Evolutionary conservation across 2,888 invertebrate genomes (phyloP).

Genomic region (Tetanocera ferruginea): DNA sequence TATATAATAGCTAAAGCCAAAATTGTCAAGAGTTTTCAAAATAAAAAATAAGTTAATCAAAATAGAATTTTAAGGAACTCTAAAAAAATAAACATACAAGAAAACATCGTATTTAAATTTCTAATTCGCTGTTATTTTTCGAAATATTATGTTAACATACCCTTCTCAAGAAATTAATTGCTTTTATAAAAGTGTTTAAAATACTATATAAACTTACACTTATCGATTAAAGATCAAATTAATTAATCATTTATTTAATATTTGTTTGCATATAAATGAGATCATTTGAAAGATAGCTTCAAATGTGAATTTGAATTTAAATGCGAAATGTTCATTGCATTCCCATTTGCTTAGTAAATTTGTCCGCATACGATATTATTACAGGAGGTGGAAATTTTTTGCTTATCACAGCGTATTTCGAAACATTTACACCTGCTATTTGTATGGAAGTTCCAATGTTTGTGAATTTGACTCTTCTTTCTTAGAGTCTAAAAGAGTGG

Average conservation of each 20-base stretch:
- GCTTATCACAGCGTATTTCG: constrained; percentile 28
- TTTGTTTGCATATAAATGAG: constrained; percentile 51
- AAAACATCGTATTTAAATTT: constrained; percentile 3
- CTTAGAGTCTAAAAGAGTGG: background rate
- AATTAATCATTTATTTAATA: constrained; percentile 43
- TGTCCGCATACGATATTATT: constrained; percentile 3
- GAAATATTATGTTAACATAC: background rate
- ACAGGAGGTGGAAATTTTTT: constrained; percentile 19
- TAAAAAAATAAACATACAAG: constrained; percentile 9
- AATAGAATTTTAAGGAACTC: constrained; percentile 13
- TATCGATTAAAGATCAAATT: constrained; percentile 8
- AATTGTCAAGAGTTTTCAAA: constrained; percentile 13
- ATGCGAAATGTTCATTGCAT: constrained; percentile 11
- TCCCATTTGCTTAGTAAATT: constrained; percentile 1
- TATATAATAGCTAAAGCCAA: background rate
- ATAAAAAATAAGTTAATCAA: background rate
- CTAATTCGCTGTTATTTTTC: background rate
- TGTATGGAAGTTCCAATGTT: background rate
- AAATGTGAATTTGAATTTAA: constrained; percentile 29
- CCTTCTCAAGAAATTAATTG: constrained; percentile 1
- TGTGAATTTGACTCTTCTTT: background rate
- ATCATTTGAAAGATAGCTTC: constrained; percentile 50
- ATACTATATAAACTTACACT: constrained; percentile 24
- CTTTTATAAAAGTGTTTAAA: constrained; percentile 4
- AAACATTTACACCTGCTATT: constrained; percentile 21